Conservation (phyloP, 1,140 invertebrate species). For the Mycetomoellerius zeteki region DNA sequence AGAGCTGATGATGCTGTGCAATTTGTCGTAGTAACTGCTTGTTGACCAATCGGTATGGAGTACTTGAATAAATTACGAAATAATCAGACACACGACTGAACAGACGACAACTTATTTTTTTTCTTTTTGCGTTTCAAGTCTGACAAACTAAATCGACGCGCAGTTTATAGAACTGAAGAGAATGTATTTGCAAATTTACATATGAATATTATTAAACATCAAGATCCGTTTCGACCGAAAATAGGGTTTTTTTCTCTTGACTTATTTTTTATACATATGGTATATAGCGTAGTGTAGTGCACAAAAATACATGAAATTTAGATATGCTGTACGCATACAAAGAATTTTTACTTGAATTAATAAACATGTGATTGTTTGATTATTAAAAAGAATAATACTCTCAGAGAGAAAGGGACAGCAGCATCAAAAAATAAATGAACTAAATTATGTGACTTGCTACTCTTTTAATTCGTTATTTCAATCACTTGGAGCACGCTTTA, state of each 20-base stretch:
- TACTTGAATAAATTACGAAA: background rate
- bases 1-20: slow-evolving; percentile 73
- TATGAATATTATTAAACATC: too few species aligned
- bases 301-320: background rate
- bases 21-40: slow-evolving; percentile 73
- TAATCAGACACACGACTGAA: background rate
- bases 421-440: slow-evolving; percentile 30
- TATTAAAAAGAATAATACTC: slow-evolving; percentile 16
- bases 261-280: too few species aligned
- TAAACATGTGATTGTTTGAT: background rate
- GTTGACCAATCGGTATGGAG: slow-evolving; percentile 19
- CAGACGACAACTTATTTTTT: background rate
- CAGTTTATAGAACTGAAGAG: too few species aligned
- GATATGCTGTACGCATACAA: background rate
- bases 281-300: background rate
- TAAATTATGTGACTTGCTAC: background rate
- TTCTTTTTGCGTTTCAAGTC: background rate
- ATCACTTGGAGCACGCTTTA: slow-evolving; percentile 5
- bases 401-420: background rate
- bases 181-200: too few species aligned
- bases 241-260: too few species aligned
- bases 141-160: too few species aligned
- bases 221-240: too few species aligned
- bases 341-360: background rate
- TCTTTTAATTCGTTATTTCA: slow-evolving; percentile 36